These are phyloP conservation scores for Poecilia wingei DNA, from an alignment of 2,797 vertebrate genomes.

Conservation along the genomic window DNA sequence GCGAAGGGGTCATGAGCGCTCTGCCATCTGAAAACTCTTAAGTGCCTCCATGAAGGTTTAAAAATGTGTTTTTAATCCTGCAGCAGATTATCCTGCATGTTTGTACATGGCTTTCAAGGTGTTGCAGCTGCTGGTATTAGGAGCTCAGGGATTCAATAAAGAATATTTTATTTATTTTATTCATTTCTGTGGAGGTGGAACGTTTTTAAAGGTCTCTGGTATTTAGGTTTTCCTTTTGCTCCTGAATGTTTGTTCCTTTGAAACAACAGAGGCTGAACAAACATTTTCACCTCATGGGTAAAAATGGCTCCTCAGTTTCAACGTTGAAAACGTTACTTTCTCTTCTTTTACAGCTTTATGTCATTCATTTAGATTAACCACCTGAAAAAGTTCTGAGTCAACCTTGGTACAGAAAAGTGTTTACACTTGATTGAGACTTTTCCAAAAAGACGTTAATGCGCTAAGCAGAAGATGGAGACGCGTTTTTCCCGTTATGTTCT, in stretches of 20 bases:
- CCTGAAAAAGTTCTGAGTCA: no score
- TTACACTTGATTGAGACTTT: no score
- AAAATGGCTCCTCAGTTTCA: not conserved
- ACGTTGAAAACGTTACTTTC: not conserved
- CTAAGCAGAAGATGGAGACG: no score
- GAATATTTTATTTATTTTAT: not conserved
- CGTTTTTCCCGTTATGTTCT: no score
- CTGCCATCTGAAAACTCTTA: slow-evolving; percentile 1
- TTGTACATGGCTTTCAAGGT: not conserved
- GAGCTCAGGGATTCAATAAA: not conserved
- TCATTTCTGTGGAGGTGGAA: not conserved
- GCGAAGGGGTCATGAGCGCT: slow-evolving; percentile 16
- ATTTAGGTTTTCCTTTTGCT: not conserved
- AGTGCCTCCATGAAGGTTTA: slow-evolving; percentile 5
- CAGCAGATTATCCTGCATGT: slow-evolving; percentile 8
- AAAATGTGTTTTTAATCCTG: not conserved
- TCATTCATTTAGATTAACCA: not conserved
- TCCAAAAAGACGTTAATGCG: no score
- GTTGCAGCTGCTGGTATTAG: not conserved
- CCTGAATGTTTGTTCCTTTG: not conserved
- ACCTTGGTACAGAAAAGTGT: no score
- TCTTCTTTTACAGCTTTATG: not conserved
- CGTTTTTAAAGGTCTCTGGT: slow-evolving; percentile 1
- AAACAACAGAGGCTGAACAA: not conserved
- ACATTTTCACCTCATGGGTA: not conserved